Percentiles rank a stretch among this genome's conserved stretches.
Evolutionary conservation across 2,113 vertebrate genomes (phyloP).

Genomic region (Maccullochella peelii): DNA sequence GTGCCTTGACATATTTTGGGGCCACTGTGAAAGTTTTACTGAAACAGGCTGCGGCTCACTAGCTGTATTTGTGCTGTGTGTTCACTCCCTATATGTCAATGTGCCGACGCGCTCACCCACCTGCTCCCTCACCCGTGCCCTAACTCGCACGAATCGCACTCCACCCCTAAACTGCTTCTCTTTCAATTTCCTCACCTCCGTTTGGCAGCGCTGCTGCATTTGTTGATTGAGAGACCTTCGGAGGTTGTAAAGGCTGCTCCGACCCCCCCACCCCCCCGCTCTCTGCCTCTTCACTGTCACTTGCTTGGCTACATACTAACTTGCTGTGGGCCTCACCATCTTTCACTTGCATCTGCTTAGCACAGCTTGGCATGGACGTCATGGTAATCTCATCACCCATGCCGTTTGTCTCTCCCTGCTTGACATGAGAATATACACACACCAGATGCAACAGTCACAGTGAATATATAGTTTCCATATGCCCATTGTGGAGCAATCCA

Average conservation of each 20-base stretch:
- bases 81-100: background rate
- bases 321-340: slow-evolving; percentile 28
- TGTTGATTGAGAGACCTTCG: slow-evolving; percentile 66
- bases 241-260: slow-evolving; percentile 39
- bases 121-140: background rate
- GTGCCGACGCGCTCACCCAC: background rate
- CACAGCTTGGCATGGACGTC: slow-evolving; percentile 45
- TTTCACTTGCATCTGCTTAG: slow-evolving; percentile 55
- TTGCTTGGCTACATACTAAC: slow-evolving; percentile 62
- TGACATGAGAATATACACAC: background rate
- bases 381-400: slow-evolving; percentile 39
- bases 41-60: background rate
- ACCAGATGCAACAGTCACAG: slow-evolving; percentile 1
- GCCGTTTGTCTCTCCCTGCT: slow-evolving; percentile 7
- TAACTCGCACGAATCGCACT: background rate
- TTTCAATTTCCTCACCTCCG: slow-evolving; percentile 54
- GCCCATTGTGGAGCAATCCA: background rate
- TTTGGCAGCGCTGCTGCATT: slow-evolving; percentile 59
- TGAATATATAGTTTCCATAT: background rate
- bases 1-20: background rate
- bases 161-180: slow-evolving; percentile 57
- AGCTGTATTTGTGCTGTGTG: background rate
- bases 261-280: background rate
- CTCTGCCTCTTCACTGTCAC: slow-evolving; percentile 44
- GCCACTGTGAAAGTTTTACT: background rate